phyloP scores from a whole-genome alignment of 92 coral and sea anemone genomes.

The Desmophyllum pertusum region DNA sequence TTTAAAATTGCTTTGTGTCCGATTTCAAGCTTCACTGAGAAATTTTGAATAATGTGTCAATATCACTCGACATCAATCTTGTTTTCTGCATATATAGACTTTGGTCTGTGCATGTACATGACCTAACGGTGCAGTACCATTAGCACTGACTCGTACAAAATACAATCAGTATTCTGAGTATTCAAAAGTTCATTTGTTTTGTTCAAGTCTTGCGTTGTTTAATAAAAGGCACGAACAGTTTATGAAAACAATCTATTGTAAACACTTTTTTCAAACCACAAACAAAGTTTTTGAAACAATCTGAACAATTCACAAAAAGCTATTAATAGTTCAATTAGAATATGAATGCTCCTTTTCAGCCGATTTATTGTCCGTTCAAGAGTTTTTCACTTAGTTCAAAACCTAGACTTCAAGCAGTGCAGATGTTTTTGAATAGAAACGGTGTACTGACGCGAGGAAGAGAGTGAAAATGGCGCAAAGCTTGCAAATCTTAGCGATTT shows the following conservation, averaged over 20 bases:
- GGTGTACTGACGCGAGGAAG: background rate
- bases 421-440: background rate
- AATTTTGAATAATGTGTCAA: background rate
- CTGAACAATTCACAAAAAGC: background rate
- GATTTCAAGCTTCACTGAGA: background rate
- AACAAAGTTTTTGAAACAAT: background rate
- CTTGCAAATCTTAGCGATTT: background rate
- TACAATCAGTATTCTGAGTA: background rate
- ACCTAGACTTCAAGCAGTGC: background rate
- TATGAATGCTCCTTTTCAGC: background rate
- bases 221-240: background rate
- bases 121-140: too few relatives aligned
- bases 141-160: background rate
- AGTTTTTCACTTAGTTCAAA: background rate
- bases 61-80: too few relatives aligned
- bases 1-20: background rate
- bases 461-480: background rate
- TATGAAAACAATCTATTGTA: background rate
- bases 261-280: background rate
- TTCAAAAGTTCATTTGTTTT: background rate
- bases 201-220: background rate
- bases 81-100: too few relatives aligned
- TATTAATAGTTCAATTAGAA: background rate
- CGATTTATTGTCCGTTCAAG: background rate
- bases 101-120: too few relatives aligned